Percentiles rank a stretch among this genome's conserved stretches.
phyloP scores from a whole-genome alignment of 2,797 vertebrate species.

The Monodelphis domestica region DNA sequence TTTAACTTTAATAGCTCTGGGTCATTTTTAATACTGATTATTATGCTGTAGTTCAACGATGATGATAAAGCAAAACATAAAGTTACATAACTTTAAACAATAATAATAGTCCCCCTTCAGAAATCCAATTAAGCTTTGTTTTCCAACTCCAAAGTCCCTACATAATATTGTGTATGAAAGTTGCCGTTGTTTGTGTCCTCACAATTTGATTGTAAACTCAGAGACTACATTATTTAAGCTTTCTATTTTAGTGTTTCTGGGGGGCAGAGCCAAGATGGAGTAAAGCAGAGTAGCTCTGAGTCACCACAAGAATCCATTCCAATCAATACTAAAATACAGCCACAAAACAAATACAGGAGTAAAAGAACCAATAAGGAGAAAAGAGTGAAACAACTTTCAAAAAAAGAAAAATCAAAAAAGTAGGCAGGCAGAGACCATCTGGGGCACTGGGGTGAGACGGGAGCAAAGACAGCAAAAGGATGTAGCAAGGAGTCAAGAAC shows the following conservation, averaged over 20 bases:
- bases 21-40: neutral
- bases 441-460: no score
- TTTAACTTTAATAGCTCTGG: neutral
- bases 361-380: no score
- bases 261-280: no score
- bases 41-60: neutral
- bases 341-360: no score
- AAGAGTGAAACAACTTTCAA: no score
- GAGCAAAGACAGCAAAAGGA: no score
- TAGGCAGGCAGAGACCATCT: no score
- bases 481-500: no score
- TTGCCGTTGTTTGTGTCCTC: neutral
- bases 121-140: neutral
- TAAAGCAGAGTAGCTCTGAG: no score
- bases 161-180: neutral
- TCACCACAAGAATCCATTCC: no score
- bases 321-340: no score
- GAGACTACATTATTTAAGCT: neutral
- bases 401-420: no score
- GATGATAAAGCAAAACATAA: neutral
- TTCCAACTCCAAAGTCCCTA: neutral
- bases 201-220: neutral
- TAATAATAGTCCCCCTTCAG: neutral
- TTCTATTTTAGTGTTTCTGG: neutral
- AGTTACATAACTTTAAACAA: neutral